Evolutionary conservation across 2,797 vertebrate genomes (phyloP).

Genomic region (Glossophaga mutica): DNA sequence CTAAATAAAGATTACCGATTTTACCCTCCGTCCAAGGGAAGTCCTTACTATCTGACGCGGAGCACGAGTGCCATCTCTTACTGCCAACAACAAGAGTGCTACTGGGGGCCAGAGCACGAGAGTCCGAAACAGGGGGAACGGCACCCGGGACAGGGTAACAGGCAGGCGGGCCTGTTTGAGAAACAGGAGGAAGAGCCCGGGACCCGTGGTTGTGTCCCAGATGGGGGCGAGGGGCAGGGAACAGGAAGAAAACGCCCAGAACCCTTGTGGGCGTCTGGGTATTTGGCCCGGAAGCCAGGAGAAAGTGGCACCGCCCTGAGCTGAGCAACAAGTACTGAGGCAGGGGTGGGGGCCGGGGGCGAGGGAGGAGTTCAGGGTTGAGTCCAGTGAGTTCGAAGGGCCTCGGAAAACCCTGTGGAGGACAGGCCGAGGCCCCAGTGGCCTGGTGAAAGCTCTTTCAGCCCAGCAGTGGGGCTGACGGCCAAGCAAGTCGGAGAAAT

Average conservation of each 20-base stretch:
- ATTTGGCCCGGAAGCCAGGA: neutral
- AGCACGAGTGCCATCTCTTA: too few relatives aligned
- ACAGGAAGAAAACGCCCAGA: neutral
- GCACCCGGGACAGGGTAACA: fast-evolving
- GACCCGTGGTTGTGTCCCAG: fast-evolving
- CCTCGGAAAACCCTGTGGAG: neutral
- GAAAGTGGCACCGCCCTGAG: fast-evolving
- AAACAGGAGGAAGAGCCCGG: neutral
- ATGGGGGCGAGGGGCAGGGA: fast-evolving
- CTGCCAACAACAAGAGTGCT: neutral
- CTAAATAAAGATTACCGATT: neutral
- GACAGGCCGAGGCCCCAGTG: neutral
- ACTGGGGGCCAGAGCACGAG: fast-evolving
- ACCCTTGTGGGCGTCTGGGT: fast-evolving
- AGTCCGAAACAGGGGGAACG: neutral
- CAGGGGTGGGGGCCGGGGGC: too few relatives aligned
- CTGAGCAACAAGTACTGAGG: neutral
- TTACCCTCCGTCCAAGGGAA: neutral
- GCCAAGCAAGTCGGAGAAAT: neutral
- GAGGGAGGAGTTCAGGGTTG: neutral
- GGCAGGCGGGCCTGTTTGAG: fast-evolving
- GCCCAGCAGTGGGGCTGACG: fast-evolving
- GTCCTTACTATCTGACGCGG: neutral
- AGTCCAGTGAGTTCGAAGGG: fast-evolving
- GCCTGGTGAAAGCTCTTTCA: neutral